Percentiles rank a stretch among this genome's conserved stretches.
These are phyloP conservation scores for Coranthus polyacanthus DNA, from an alignment of 2,797 vertebrate species.

Conservation along the genomic window DNA sequence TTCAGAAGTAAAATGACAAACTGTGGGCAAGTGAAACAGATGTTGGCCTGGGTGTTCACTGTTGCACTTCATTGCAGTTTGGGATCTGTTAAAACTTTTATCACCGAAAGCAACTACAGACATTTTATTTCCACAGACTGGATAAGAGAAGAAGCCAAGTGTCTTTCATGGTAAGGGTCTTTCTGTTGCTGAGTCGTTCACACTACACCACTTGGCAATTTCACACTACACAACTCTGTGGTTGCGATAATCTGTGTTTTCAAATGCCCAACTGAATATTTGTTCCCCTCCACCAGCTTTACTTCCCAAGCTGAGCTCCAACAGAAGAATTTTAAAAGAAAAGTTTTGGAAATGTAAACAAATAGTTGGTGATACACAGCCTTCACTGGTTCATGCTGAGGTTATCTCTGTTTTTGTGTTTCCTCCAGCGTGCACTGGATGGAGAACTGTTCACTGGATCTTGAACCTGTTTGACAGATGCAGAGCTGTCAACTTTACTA, in stretches of 20 bases:
- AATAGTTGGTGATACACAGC: conserved; percentile 4
- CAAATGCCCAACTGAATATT: conserved; percentile 59
- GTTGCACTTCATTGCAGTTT: conserved; percentile 49
- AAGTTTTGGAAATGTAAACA: conserved; percentile 15
- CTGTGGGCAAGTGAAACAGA: conserved; percentile 16
- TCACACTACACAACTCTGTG: conserved; percentile 61
- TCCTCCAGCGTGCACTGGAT: not conserved
- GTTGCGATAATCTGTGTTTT: conserved; percentile 61
- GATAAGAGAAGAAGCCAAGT: conserved; percentile 27
- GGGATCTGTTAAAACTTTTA: conserved; percentile 57
- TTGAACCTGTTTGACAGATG: no score
- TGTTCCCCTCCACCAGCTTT: conserved; percentile 29
- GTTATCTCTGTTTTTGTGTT: conserved; percentile 4
- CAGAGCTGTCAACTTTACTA: no score
- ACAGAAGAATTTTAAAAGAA: conserved; percentile 17
- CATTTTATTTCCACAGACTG: conserved; percentile 39
- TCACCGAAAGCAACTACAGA: conserved; percentile 49
- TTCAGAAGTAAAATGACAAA: not conserved
- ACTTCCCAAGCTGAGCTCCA: conserved; percentile 20
- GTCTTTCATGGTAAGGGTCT: conserved; percentile 49
- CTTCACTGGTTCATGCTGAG: conserved; percentile 6
- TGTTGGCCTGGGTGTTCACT: conserved; percentile 32
- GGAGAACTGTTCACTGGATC: not conserved
- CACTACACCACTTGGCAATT: conserved; percentile 60
- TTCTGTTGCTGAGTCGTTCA: conserved; percentile 41